A percentile compares a stretch with the other conserved stretches of the same genome.
Conservation (phyloP, 2,888 invertebrate species). For the Scaptomyza caliginosa region DNA sequence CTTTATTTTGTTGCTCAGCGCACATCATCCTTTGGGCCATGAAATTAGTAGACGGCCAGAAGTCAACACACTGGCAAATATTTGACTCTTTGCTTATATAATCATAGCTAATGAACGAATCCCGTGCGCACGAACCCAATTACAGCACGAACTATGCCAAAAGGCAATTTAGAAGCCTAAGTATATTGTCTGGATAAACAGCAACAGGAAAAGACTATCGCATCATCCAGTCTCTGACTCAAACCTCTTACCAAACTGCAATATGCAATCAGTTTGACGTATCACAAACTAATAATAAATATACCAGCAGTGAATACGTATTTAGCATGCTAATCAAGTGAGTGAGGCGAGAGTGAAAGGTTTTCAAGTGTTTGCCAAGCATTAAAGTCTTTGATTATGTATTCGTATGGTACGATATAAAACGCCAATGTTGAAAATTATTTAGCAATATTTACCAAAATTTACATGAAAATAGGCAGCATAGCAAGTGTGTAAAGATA, state of each 20-base stretch:
- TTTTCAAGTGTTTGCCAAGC: conserved; percentile 10
- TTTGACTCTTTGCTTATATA: conserved; percentile 62
- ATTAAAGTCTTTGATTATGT: conserved; percentile 57
- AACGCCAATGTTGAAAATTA: conserved; percentile 28
- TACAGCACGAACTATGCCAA: conserved; percentile 58
- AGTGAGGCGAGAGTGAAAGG: conserved; percentile 62
- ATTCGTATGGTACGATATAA: conserved; percentile 32
- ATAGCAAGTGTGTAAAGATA: conserved; percentile 28
- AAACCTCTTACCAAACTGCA: conserved; percentile 46
- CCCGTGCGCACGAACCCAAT: conserved; percentile 43
- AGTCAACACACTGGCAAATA: conserved; percentile 61
- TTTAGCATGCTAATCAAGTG: conserved; percentile 68
- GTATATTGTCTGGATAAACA: conserved; percentile 30
- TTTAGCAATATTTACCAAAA: conserved; percentile 56
- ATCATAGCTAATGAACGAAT: conserved; percentile 60
- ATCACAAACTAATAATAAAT: conserved; percentile 38
- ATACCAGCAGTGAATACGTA: conserved; percentile 31
- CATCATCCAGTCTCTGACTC: conserved; percentile 31
- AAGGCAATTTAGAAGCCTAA: conserved; percentile 25
- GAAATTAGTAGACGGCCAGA: too few species aligned
- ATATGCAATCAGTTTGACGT: conserved; percentile 47
- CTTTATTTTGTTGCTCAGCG: conserved; percentile 36
- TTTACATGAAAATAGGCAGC: conserved; percentile 62
- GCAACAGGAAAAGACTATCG: conserved; percentile 7
- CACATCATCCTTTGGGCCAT: conserved; percentile 32